phyloP scores from a whole-genome alignment of 1,140 invertebrate genomes.

The Dreissena rostriformis region DNA sequence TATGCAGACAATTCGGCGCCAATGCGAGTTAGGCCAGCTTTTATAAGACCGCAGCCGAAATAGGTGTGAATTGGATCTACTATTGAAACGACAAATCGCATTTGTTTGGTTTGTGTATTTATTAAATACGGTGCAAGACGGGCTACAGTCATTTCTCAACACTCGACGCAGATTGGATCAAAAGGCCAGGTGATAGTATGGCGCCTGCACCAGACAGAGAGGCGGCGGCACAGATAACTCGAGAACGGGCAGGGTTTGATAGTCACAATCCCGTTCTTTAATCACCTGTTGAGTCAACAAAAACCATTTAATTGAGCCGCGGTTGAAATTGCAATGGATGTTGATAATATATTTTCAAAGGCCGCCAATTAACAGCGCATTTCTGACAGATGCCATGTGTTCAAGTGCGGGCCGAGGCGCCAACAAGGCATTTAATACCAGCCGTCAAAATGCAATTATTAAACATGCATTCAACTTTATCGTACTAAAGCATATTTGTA shows the following conservation, averaged over 20 bases:
- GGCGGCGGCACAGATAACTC: conserved; percentile 44
- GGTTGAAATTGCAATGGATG: conserved; percentile 68
- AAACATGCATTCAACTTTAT: no score
- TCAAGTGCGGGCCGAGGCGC: not conserved
- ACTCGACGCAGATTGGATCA: conserved; percentile 56
- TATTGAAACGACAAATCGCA: conserved; percentile 52
- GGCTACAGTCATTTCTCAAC: conserved; percentile 41
- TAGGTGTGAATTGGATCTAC: conserved; percentile 58
- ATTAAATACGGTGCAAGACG: conserved; percentile 55
- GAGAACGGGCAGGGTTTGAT: conserved; percentile 59
- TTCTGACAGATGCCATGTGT: conserved; percentile 1
- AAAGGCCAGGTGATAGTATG: conserved; percentile 55
- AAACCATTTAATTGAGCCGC: conserved; percentile 58
- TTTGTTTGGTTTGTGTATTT: conserved; percentile 59
- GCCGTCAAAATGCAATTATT: no score
- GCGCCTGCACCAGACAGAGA: conserved; percentile 43
- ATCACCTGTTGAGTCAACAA: conserved; percentile 77
- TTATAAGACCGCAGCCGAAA: conserved; percentile 50
- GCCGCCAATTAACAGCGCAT: not conserved
- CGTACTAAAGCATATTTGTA: no score
- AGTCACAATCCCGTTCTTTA: conserved; percentile 64
- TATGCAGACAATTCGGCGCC: conserved; percentile 55
- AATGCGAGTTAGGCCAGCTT: conserved; percentile 5
- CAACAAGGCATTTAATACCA: no score
- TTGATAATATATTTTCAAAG: conserved; percentile 36